Evolutionary conservation across 2,113 vertebrate genomes (phyloP), one percentile per base, ranked within the genome.

Genomic region (Bucco capensis): DNA sequence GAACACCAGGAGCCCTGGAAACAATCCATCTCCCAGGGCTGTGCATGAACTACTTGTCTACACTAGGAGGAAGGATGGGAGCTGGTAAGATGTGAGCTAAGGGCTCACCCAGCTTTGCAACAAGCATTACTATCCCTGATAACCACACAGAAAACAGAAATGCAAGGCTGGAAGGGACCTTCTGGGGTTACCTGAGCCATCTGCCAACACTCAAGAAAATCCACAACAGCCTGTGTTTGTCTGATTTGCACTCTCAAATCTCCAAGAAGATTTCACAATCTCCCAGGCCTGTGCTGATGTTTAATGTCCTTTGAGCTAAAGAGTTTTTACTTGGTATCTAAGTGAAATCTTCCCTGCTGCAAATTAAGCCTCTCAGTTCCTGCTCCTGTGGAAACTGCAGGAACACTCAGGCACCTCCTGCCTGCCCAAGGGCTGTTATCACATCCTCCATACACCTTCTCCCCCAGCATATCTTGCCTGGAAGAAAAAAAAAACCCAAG

Each of bases 341-440:
- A 33, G 69, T 37, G 30, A 71, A 88, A 92, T 83, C 94, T 92
- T 84, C 58, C 46, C 57, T 69, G n/a, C 70, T 70, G 58, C 66
- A 87, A 82, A 92, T 78, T 87, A 91, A 95, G 50, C 40, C 54
- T 85, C 81, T 88, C 10, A 4, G 42, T 70, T 76, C 67, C 82
- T 67, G 81, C 86, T 90, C 40, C 73, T 0, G 0, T 28, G 10
- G 83, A 77, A 80, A 67, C 46, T 54, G 72, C 10, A 6, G 78
- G 72, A 25, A n/a, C 31, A 57, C 33, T 1, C 50, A 76, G 79
- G 44, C 92, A 67, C 64, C 66, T 82, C 54, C 84, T 38, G 19
- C 0, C 0, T 28, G 35, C 65, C 61, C 5, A 14, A 71, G 73
- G 69, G 65, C 50, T 66, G 28, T 86, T 90, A 94, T 92, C 95